phyloP scores from a whole-genome alignment of 2,113 vertebrate species.

The Lichenostomus cassidix region DNA sequence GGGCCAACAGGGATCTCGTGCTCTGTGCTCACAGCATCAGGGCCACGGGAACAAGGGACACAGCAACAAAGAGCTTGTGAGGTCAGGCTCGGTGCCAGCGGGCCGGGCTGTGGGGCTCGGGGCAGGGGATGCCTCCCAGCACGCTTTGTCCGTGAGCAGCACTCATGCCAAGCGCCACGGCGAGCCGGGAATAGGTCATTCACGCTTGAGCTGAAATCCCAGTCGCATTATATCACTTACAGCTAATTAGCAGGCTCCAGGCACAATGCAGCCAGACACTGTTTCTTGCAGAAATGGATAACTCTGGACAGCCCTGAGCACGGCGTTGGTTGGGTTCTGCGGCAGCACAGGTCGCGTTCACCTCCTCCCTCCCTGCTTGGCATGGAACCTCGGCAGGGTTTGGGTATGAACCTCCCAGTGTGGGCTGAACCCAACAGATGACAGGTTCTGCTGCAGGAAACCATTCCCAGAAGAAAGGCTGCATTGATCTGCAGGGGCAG shows the following conservation, averaged over 20 bases:
- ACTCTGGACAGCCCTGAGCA: background rate
- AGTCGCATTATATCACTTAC: constrained; percentile 60
- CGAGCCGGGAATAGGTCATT: constrained; percentile 41
- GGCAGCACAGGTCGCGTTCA: background rate
- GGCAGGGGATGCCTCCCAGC: constrained; percentile 4
- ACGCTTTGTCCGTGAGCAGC: background rate
- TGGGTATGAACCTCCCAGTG: background rate
- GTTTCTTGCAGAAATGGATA: background rate
- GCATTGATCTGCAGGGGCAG: background rate
- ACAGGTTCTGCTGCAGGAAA: background rate
- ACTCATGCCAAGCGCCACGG: background rate
- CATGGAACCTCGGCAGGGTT: background rate
- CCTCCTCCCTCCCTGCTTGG: background rate
- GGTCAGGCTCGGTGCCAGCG: background rate
- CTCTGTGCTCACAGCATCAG: background rate
- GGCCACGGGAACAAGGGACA: background rate
- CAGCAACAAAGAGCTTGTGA: background rate
- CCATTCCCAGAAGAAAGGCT: background rate
- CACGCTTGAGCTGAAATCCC: constrained; percentile 47
- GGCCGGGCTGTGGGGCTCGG: background rate
- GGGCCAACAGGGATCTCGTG: background rate
- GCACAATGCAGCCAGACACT: constrained; percentile 36
- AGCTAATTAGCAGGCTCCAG: constrained; percentile 66
- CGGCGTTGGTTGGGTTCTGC: background rate
- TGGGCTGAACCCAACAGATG: background rate